Conservation (phyloP, 2,797 vertebrate genomes). For the Malurus splendens region DNA sequence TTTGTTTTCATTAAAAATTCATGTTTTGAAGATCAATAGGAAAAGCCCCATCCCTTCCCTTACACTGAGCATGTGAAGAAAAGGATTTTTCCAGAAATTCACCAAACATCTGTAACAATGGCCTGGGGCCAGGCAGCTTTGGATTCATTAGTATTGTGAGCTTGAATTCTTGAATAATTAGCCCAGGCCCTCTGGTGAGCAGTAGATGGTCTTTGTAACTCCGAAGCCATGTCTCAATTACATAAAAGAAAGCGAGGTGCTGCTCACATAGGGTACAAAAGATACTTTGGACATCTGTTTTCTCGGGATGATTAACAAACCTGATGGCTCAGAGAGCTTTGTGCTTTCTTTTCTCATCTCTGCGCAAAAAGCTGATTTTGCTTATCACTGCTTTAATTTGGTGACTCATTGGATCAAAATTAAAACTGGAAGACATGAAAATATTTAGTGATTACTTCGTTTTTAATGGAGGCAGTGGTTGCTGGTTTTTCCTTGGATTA, state of each 20-base stretch:
- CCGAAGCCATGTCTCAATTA: background rate
- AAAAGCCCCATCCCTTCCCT: slow-evolving; percentile 15
- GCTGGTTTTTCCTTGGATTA: background rate
- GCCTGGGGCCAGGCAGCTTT: slow-evolving; percentile 6
- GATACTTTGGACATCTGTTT: background rate
- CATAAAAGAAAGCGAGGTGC: background rate
- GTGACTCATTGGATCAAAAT: background rate
- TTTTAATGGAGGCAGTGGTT: background rate
- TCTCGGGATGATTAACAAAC: background rate
- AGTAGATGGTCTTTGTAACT: background rate
- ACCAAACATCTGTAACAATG: slow-evolving; percentile 4
- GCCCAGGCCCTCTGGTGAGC: background rate
- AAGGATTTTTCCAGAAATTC: background rate
- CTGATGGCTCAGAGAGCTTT: background rate
- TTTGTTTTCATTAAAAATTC: background rate
- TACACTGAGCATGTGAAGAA: background rate
- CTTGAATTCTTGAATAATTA: slow-evolving; percentile 25
- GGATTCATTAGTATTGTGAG: slow-evolving; percentile 10
- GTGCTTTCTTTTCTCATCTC: background rate
- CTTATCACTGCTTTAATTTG: background rate
- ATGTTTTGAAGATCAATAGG: background rate
- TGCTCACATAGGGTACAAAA: background rate
- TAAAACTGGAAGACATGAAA: background rate
- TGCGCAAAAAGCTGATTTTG: background rate
- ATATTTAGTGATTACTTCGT: background rate